Base-by-base conservation (phyloP, 2,113 vertebrate species). In the Thalassarche chlororhynchos region DNA sequence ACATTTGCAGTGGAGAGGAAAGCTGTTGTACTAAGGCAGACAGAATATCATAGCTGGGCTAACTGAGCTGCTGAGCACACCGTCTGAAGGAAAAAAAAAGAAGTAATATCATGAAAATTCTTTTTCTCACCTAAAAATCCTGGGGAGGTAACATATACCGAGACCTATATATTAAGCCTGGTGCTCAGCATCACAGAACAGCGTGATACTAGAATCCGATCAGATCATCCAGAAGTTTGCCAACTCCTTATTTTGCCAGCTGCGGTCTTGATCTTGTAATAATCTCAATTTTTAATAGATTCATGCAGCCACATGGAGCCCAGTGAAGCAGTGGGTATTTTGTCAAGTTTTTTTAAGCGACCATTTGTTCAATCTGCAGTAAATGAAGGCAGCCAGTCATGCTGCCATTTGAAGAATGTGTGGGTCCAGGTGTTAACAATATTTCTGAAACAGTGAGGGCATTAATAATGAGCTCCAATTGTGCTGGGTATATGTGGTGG, bases 381-480 rank as follows among this genome's bases (percentile, higher is more conserved):
- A 86, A 75, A 87, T 68, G 69, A 89, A 93, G 76, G 52, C 90
- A 89, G 90, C 21, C 44, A 64, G 83, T 78, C 68, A 47, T 20
- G 60, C 34, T 84, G 83, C 49, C 68, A 70, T 89, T 75, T 90
- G 83, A 93, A 93, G 60, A 94, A 90, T 23, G 42, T 20, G 24
- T 5, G 1, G 69, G 77, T 78, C 71, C 91, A 92, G 86, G 92
- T 92, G 72, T 81, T 93, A 55, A 44, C 9, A 68, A 13, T 54
- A 34, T 89, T 93, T 87, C 92, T 96, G 90, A 89, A 92, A 92
- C 80, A 71, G 76, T 42, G 60, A 85, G 77, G 40, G 38, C 69
- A 91, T 87, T 68, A 95, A 78, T 96, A 97, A 93, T 64, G 84
- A 96, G 77, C 86, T 92, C 80, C 86, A 76, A 19, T 91, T 68